These are phyloP conservation scores for Steinernema carpocapsae DNA, from an alignment of 2,888 invertebrate genomes.

Conservation along the genomic window DNA sequence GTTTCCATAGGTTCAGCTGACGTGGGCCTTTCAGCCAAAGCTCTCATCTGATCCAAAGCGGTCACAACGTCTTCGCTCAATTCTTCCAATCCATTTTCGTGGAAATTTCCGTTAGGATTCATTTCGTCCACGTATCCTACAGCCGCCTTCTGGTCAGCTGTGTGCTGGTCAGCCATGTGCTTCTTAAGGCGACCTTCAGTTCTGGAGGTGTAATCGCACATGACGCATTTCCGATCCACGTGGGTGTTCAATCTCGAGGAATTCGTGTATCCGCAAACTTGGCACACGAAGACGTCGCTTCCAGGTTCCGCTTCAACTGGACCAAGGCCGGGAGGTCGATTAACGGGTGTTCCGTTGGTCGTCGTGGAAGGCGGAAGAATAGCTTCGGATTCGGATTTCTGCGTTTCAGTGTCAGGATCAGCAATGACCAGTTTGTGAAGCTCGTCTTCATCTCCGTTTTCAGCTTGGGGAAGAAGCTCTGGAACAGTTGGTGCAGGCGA, in stretches of 20 bases:
- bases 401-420: neutral
- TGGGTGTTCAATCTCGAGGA: slow-evolving; percentile 72
- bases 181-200: slow-evolving; percentile 73
- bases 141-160: slow-evolving; percentile 68
- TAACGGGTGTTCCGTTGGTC: neutral
- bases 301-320: neutral
- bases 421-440: neutral
- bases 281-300: slow-evolving; percentile 67
- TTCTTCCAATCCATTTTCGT: neutral
- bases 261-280: slow-evolving; percentile 70
- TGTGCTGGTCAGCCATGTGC: slow-evolving; percentile 73
- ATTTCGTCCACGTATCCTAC: slow-evolving; percentile 48
- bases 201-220: slow-evolving; percentile 73
- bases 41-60: slow-evolving; percentile 6
- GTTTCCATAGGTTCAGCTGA: neutral
- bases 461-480: too few relatives aligned
- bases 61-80: neutral
- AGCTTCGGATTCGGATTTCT: neutral
- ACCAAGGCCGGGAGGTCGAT: slow-evolving; percentile 4
- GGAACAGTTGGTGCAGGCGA: neutral
- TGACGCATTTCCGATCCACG: slow-evolving; percentile 73
- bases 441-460: neutral
- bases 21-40: slow-evolving; percentile 5
- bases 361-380: neutral
- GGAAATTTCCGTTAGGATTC: neutral